Evolutionary conservation across 1,140 invertebrate genomes (phyloP), one percentile per base, ranked within the genome.

Genomic region (Drosophila busckii): DNA sequence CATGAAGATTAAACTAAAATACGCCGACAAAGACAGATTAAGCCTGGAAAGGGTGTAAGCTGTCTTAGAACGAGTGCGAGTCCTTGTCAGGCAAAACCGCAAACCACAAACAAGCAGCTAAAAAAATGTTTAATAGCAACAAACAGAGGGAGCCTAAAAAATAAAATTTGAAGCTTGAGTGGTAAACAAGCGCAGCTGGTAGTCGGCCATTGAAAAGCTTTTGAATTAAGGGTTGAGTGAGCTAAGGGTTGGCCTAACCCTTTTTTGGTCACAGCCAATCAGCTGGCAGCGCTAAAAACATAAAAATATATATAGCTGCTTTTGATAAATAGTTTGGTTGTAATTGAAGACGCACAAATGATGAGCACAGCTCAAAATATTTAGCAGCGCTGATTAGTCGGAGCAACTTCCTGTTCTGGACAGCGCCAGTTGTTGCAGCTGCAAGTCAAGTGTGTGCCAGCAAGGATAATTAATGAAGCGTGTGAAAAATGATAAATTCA

Each of bases 401-500:
- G 15, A 38, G 25, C 12, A 9, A 45, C 46, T 34, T 50, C 28
- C 35, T 58, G 54, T 23, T 13, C 10, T 25, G 44, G 45, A 58
- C 54, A 49, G 9, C 4, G 2, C 16, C 12, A 10, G 4, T 20
- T 13, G 12, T 25, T 29, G 31, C 12, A 38, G 19, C 19, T 40
- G 53, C 52, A 54, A 40, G 49, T 54, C 40, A 49, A 34, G 23
- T 46, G 44, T 58, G 54, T 9, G 12, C 60, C 56, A 42, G 59
- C 37, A 56, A 35, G 29, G 29, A 29, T 55, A 49, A 62, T 66
- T 66, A 66, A 66, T 66, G 63, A 35, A 44, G 58, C 58, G 62
- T 66, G 62, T 55, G 62, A 66, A 66, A 50, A 49, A 61, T 46
- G 22, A 4, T n/a, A 45, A 64, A 59, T 32, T 0, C 8, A 22